phyloP scores from a whole-genome alignment of 2,888 invertebrate species.

The Cephus pygmeus region DNA sequence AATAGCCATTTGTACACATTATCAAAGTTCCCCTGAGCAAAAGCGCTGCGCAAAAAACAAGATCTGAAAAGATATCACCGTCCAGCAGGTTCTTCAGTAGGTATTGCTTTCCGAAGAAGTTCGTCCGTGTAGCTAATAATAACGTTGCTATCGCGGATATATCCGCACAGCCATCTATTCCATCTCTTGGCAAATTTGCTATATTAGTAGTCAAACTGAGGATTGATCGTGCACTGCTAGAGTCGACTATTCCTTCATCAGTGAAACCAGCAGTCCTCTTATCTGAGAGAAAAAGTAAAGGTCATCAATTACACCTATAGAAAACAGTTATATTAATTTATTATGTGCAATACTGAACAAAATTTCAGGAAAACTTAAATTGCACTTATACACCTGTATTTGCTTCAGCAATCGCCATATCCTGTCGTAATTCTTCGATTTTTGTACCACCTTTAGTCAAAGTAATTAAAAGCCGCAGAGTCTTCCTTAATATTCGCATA shows the following conservation, averaged over 20 bases:
- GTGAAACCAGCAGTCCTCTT: constrained; percentile 62
- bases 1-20: constrained; percentile 61
- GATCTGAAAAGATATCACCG: constrained; percentile 40
- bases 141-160: constrained; percentile 55
- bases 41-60: constrained; percentile 54
- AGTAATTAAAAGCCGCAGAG: constrained; percentile 54
- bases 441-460: constrained; percentile 53
- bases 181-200: constrained; percentile 52
- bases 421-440: constrained; percentile 50
- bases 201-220: constrained; percentile 60
- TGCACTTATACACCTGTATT: constrained; percentile 49
- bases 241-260: constrained; percentile 50
- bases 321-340: no score
- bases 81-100: constrained; percentile 42
- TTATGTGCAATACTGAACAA: not conserved
- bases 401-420: constrained; percentile 50
- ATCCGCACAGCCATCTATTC: constrained; percentile 59
- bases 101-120: constrained; percentile 55
- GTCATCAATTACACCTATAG: not conserved
- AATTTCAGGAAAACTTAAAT: not conserved
- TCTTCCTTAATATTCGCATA: constrained; percentile 57
- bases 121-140: constrained; percentile 56
- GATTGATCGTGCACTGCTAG: constrained; percentile 50
- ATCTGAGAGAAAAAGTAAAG: constrained; percentile 37
- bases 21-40: constrained; percentile 59